Evolutionary conservation across 2,888 invertebrate species (phyloP).

Genomic region (Heliconius cydno): DNA sequence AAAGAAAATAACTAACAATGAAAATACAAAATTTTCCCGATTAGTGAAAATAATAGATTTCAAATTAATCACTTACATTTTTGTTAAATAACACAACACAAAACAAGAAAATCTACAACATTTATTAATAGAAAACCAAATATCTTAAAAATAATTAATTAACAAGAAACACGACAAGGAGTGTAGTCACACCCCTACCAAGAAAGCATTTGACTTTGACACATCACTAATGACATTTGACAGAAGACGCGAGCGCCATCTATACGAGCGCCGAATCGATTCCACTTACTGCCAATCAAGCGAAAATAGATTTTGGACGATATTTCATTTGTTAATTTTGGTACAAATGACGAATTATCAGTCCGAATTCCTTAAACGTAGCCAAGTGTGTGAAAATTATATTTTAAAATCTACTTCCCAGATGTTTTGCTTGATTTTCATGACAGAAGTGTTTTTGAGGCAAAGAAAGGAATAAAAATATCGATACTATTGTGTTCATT

Average conservation of each 20-base stretch:
- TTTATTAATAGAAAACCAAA: background rate
- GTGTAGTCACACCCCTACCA: constrained; percentile 37
- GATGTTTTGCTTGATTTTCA: background rate
- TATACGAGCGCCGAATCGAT: constrained; percentile 59
- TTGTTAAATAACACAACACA: background rate
- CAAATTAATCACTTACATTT: background rate
- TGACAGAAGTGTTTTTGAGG: background rate
- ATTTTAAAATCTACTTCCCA: background rate
- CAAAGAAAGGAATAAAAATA: background rate
- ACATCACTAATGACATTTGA: constrained; percentile 61
- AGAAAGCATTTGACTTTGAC: constrained; percentile 56
- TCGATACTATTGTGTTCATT: background rate
- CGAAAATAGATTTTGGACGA: constrained; percentile 50
- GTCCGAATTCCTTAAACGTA: constrained; percentile 3
- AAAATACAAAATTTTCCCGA: background rate
- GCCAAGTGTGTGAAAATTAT: constrained; percentile 4
- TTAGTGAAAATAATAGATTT: background rate
- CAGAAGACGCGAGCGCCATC: constrained; percentile 54
- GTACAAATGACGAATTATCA: constrained; percentile 42
- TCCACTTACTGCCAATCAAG: constrained; percentile 54
- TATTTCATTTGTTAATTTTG: constrained; percentile 48
- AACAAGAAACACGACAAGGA: background rate
- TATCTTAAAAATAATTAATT: background rate
- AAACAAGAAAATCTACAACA: background rate
- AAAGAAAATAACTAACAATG: background rate